phyloP scores from a whole-genome alignment of 1,140 invertebrate species.

The Oscheius sp. region DNA sequence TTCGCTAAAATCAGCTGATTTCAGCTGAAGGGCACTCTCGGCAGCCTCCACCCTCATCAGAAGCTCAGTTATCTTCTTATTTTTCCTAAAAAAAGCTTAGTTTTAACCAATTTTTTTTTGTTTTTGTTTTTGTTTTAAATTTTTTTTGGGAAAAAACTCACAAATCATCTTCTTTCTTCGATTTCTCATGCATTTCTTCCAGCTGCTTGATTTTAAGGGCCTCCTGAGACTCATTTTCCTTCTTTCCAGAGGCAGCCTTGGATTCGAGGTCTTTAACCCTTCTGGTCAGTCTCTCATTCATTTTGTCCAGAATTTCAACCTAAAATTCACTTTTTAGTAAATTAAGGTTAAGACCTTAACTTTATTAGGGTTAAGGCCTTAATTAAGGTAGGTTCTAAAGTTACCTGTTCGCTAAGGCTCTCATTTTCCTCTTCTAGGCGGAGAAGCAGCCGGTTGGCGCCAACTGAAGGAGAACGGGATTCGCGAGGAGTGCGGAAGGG shows the following conservation, averaged over 20 bases:
- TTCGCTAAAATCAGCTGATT: not conserved
- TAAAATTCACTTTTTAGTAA: not conserved
- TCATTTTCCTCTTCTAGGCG: not conserved
- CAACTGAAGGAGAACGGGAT: no score
- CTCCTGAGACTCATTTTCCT: not conserved
- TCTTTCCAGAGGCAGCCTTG: not conserved
- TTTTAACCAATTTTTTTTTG: not conserved
- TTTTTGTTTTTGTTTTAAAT: no score
- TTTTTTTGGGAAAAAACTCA: not conserved
- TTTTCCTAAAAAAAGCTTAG: not conserved
- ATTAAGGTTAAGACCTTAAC: no score
- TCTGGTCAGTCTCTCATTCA: not conserved
- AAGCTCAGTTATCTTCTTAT: not conserved
- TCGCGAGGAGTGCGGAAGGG: no score
- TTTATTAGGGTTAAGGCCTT: no score
- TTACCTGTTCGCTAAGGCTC: not conserved
- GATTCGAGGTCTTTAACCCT: not conserved
- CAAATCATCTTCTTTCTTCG: not conserved
- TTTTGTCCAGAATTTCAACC: conserved; percentile 3
- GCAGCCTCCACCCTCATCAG: not conserved
- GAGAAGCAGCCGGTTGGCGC: not conserved
- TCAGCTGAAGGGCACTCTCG: not conserved
- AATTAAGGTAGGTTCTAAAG: no score
- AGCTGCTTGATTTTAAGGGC: no score
- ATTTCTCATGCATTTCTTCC: not conserved